Percentiles rank a stretch among this genome's conserved stretches.
Conservation (phyloP, 1,140 invertebrate species). For the Conus betulinus region DNA sequence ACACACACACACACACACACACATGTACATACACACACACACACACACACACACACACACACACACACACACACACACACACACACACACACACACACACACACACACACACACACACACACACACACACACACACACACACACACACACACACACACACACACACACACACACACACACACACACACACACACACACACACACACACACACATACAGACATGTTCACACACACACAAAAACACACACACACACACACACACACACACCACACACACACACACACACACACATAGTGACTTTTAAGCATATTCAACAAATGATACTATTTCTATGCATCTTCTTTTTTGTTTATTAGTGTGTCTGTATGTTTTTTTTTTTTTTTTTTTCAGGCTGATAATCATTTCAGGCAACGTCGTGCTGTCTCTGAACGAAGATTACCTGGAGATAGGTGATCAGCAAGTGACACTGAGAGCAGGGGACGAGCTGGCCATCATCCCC, state of each 20-base stretch:
- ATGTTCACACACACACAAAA: neutral
- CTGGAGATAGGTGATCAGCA: constrained; percentile 76
- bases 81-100: no score
- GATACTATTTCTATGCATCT: neutral
- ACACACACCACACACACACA: neutral
- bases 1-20: no score
- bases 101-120: no score
- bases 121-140: neutral
- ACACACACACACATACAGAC: neutral
- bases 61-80: no score
- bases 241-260: neutral
- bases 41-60: no score
- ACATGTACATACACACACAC: no score
- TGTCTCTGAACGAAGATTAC: constrained; percentile 90
- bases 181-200: neutral
- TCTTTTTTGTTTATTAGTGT: neutral
- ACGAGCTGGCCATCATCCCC: constrained; percentile 90
- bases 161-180: neutral
- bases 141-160: neutral
- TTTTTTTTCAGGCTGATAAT: constrained; percentile 63
- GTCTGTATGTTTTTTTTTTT: neutral
- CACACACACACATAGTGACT: neutral
- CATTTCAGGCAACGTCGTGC: constrained; percentile 84
- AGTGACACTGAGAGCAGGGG: constrained; percentile 80
- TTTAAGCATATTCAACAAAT: neutral